Percentiles rank a stretch among this genome's conserved stretches.
Conservation (phyloP, 2,888 invertebrate species). For the Oegoconia quadripuncta region DNA sequence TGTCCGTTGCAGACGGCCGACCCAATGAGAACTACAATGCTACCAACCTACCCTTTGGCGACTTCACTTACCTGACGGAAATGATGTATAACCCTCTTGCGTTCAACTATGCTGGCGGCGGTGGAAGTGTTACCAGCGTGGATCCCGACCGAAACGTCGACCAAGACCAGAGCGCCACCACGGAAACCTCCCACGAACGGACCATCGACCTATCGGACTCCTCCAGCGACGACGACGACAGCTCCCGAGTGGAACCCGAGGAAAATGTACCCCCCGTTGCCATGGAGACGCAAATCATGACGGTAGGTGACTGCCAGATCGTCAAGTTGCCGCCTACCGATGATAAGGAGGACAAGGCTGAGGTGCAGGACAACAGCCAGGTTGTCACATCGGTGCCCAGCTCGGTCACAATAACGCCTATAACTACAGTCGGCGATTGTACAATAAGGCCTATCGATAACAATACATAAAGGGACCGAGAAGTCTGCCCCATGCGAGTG, state of each 20-base stretch:
- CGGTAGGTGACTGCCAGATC: slow-evolving; percentile 75
- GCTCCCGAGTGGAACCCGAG: slow-evolving; percentile 49
- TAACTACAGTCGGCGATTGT: slow-evolving; percentile 71
- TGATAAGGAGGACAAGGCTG: slow-evolving; percentile 50
- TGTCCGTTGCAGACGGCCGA: slow-evolving; percentile 53
- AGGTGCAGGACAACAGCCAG: slow-evolving; percentile 32
- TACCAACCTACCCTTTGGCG: slow-evolving; percentile 76
- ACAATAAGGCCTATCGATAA: slow-evolving; percentile 71
- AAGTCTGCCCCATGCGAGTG: slow-evolving; percentile 45
- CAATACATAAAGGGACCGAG: slow-evolving; percentile 46
- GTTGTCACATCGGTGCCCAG: slow-evolving; percentile 49
- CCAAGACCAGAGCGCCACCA: slow-evolving; percentile 39
- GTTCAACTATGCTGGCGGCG: slow-evolving; percentile 50
- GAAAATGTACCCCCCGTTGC: slow-evolving; percentile 54
- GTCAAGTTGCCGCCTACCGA: slow-evolving; percentile 60
- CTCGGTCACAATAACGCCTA: slow-evolving; percentile 68
- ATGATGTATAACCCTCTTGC: slow-evolving; percentile 72
- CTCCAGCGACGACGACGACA: slow-evolving; percentile 60
- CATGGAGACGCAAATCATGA: slow-evolving; percentile 68
- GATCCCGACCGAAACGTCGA: slow-evolving; percentile 58
- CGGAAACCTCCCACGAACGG: slow-evolving; percentile 51
- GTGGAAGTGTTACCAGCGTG: slow-evolving; percentile 50
- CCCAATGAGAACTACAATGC: slow-evolving; percentile 77
- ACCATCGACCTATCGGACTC: slow-evolving; percentile 70
- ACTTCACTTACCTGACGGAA: slow-evolving; percentile 75